Conservation (phyloP, 2,797 vertebrate genomes). For the Adrianichthys oophorus region DNA sequence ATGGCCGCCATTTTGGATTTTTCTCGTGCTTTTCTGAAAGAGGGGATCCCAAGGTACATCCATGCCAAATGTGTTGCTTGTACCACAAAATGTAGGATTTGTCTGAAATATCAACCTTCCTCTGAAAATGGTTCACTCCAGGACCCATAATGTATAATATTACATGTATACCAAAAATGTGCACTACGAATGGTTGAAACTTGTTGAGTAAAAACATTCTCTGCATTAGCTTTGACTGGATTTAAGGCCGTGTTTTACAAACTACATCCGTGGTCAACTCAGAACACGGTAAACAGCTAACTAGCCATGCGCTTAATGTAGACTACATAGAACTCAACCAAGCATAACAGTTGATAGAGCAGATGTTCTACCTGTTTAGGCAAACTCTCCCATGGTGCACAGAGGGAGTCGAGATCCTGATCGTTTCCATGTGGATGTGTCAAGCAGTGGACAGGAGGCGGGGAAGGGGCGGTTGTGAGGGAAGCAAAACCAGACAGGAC, state of each 20-base stretch:
- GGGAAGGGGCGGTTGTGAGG: constrained; percentile 34
- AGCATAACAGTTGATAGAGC: constrained; percentile 54
- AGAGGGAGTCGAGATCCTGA: constrained; percentile 56
- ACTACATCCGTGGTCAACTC: constrained; percentile 28
- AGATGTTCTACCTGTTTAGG: constrained; percentile 59
- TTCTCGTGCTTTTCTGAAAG: too few species aligned
- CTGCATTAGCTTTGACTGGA: constrained; percentile 10
- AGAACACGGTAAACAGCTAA: constrained; percentile 40
- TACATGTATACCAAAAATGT: too few species aligned
- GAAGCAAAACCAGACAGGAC: constrained; percentile 40
- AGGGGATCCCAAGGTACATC: too few species aligned
- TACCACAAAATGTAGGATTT: too few species aligned
- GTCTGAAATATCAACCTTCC: too few species aligned
- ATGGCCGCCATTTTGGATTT: too few species aligned
- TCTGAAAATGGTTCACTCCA: too few species aligned
- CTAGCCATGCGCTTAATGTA: constrained; percentile 39
- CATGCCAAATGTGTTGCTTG: too few species aligned
- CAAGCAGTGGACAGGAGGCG: constrained; percentile 64
- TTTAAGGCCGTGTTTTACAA: constrained; percentile 15
- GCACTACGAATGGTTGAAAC: too few species aligned
- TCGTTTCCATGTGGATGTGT: constrained; percentile 70
- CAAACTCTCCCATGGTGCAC: constrained; percentile 49
- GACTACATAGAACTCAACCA: constrained; percentile 56
- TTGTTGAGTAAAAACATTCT: constrained; percentile 10
- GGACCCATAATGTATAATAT: too few species aligned